Conservation (phyloP, 2,113 vertebrate species). For the Naja naja region DNA sequence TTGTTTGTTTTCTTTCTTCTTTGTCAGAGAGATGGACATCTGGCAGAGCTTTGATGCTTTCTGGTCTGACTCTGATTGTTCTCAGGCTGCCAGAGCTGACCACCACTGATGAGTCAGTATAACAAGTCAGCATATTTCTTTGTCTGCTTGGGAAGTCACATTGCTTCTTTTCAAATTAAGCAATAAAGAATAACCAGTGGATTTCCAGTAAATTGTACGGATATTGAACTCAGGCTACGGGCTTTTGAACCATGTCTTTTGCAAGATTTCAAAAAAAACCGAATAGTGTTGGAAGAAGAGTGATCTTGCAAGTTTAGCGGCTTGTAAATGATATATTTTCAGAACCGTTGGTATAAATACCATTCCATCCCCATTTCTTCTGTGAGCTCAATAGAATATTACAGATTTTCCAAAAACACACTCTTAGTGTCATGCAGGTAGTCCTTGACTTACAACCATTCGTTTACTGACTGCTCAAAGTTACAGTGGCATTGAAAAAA, state of each 20-base stretch:
- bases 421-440: not conserved
- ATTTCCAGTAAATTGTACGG: slow-evolving; percentile 65
- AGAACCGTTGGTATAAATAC: not conserved
- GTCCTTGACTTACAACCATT: not conserved
- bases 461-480: not conserved
- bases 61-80: slow-evolving; percentile 18
- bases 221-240: slow-evolving; percentile 50
- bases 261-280: slow-evolving; percentile 21
- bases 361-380: not conserved
- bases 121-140: slow-evolving; percentile 41
- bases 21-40: slow-evolving; percentile 31
- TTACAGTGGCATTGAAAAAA: not conserved
- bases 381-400: not conserved
- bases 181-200: slow-evolving; percentile 37
- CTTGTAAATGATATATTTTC: slow-evolving; percentile 11
- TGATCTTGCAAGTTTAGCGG: not conserved
- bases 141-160: slow-evolving; percentile 44
- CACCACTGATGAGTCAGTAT: slow-evolving; percentile 33
- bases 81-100: slow-evolving; percentile 46
- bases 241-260: slow-evolving; percentile 29
- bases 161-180: slow-evolving; percentile 53
- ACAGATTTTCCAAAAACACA: slow-evolving; percentile 6
- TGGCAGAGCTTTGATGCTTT: slow-evolving; percentile 60
- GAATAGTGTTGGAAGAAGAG: not conserved
- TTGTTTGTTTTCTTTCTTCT: slow-evolving; percentile 46